A percentile compares a stretch with the other conserved stretches of the same genome.
Conservation (phyloP, 2,888 invertebrate species). For the Lepidochitona cinerea region DNA sequence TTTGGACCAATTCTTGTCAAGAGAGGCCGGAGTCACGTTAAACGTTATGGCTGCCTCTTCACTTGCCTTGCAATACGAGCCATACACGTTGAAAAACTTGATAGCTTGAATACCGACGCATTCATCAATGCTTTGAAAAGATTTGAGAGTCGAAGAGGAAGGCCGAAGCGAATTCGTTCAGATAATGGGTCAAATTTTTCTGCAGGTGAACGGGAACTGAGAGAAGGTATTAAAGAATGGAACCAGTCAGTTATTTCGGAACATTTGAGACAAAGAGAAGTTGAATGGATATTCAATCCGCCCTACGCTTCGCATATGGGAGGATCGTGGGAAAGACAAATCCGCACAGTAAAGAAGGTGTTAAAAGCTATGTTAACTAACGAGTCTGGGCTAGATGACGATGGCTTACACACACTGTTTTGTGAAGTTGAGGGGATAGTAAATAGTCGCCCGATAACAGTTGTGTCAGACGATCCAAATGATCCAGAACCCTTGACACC, state of each 20-base stretch:
- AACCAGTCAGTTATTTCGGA: neutral
- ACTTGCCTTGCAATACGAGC: too few relatives aligned
- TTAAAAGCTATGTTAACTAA: neutral
- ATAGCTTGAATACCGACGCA: conserved; percentile 29
- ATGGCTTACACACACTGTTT: neutral
- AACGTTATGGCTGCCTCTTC: too few relatives aligned
- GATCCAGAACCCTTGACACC: conserved; percentile 37
- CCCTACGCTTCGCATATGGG: neutral
- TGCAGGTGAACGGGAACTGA: conserved; percentile 20
- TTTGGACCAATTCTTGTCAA: too few relatives aligned
- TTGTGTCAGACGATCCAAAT: neutral
- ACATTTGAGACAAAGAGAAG: neutral
- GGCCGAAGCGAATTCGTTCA: conserved; percentile 20
- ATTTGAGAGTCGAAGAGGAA: conserved; percentile 13
- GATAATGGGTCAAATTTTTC: conserved; percentile 38
- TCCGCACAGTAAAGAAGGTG: neutral
- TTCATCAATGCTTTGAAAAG: conserved; percentile 4
- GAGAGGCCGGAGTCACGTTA: too few relatives aligned
- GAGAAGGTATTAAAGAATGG: neutral
- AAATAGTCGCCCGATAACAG: neutral
- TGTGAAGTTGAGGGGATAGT: neutral
- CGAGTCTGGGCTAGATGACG: neutral
- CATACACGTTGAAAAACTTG: too few relatives aligned
- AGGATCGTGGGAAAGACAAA: neutral
- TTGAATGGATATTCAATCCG: neutral